Percentiles rank a stretch among this genome's conserved stretches.
phyloP scores from a whole-genome alignment of 2,888 invertebrate species.

The Trichacis sp. region DNA sequence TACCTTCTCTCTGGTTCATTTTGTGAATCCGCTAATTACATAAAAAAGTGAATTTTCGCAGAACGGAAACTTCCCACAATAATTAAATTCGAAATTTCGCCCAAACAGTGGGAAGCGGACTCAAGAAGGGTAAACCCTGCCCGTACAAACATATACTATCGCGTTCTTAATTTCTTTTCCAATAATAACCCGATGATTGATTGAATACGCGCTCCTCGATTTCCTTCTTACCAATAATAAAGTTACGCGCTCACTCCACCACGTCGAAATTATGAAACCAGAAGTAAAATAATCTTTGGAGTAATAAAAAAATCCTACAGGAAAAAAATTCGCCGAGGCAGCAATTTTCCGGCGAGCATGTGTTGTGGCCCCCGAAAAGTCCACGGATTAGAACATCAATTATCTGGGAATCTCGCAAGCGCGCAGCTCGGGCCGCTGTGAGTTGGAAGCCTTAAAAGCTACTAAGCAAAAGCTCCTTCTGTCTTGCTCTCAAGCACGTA shows the following conservation, averaged over 20 bases:
- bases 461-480: slow-evolving; percentile 65
- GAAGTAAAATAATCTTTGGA: slow-evolving; percentile 8
- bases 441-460: slow-evolving; percentile 67
- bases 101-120: background rate
- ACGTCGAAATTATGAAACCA: background rate
- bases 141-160: background rate
- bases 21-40: no score
- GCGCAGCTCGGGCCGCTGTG: slow-evolving; percentile 25
- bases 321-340: slow-evolving; percentile 15
- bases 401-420: slow-evolving; percentile 44
- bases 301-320: slow-evolving; percentile 22
- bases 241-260: background rate
- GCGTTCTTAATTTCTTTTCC: slow-evolving; percentile 26
- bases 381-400: slow-evolving; percentile 59
- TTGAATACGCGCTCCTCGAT: slow-evolving; percentile 5
- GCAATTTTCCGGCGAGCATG: background rate
- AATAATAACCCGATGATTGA: slow-evolving; percentile 37
- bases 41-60: no score
- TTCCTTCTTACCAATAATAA: slow-evolving; percentile 22
- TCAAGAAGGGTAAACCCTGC: background rate
- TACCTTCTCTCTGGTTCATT: no score
- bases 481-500: slow-evolving; percentile 63
- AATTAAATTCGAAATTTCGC: background rate
- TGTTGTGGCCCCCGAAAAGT: no score
- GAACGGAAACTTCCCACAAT: background rate